Percentiles rank a stretch among this genome's conserved stretches.
Conservation (phyloP, 2,113 vertebrate species). For the Tachuris rubrigastra region DNA sequence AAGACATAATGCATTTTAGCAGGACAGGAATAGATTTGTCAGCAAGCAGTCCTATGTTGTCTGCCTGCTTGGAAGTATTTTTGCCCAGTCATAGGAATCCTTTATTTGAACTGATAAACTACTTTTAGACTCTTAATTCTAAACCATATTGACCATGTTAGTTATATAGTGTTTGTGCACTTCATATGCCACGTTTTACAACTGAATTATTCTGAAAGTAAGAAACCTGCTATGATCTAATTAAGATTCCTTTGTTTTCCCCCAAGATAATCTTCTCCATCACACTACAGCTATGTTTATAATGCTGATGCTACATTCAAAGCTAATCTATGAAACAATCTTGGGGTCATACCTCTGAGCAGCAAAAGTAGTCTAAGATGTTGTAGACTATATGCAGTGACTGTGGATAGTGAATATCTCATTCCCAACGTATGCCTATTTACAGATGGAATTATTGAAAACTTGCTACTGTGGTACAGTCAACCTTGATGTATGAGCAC, state of each 20-base stretch:
- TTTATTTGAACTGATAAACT: neutral
- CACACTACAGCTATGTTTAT: neutral
- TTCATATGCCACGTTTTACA: neutral
- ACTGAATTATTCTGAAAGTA: neutral
- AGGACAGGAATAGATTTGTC: neutral
- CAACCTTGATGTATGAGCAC: neutral
- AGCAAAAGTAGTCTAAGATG: neutral
- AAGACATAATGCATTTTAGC: neutral
- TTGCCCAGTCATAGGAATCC: neutral
- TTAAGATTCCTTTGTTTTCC: neutral
- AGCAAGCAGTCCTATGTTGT: neutral
- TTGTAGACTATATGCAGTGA: neutral
- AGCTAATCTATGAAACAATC: neutral
- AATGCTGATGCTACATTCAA: neutral
- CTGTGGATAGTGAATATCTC: neutral
- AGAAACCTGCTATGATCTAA: neutral
- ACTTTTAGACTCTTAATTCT: neutral
- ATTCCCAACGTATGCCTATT: neutral
- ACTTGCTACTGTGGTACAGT: neutral
- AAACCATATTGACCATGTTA: neutral
- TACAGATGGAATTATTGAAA: conserved; percentile 27
- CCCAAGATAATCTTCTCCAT: neutral
- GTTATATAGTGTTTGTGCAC: neutral
- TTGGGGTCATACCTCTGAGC: neutral
- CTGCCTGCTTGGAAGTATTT: neutral